Evolutionary conservation across 1,140 invertebrate species (phyloP).

Genomic region (Agrypnia vestita): DNA sequence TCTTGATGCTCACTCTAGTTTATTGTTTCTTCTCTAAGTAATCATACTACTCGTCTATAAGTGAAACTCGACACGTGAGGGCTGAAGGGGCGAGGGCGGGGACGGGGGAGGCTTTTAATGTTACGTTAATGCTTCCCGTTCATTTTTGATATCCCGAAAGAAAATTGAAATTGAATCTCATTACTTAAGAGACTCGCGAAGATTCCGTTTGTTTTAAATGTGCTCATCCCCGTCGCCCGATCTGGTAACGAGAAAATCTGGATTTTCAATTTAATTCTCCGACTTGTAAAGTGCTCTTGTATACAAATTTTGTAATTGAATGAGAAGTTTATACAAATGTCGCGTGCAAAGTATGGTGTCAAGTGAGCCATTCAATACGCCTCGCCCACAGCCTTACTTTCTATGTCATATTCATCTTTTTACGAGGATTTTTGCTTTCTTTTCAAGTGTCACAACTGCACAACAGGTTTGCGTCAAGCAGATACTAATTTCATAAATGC

Average conservation of each 20-base stretch:
- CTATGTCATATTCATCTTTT: no score
- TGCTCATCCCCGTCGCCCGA: conserved; percentile 10
- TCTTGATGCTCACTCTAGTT: conserved; percentile 61
- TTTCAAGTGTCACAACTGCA: no score
- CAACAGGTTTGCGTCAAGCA: no score
- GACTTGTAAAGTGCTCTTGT: conserved; percentile 17
- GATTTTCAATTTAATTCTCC: conserved; percentile 29
- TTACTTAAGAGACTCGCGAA: conserved; percentile 44
- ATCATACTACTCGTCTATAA: conserved; percentile 58
- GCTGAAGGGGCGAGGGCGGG: neutral
- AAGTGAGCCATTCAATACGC: no score
- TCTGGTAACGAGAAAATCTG: conserved; percentile 40
- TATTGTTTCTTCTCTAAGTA: conserved; percentile 61
- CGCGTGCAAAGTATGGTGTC: neutral
- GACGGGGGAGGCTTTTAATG: conserved; percentile 48
- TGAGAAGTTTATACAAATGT: conserved; percentile 14
- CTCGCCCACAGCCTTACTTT: no score
- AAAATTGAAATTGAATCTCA: conserved; percentile 47
- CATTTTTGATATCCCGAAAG: conserved; percentile 55
- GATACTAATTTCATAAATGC: no score
- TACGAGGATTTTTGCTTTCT: no score
- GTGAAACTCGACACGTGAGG: conserved; percentile 57
- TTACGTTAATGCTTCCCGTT: conserved; percentile 53
- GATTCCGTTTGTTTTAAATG: conserved; percentile 42
- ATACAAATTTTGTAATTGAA: conserved; percentile 8